These are phyloP conservation scores for Mechanitis messenoides DNA, from an alignment of 2,888 invertebrate species.

Conservation along the genomic window DNA sequence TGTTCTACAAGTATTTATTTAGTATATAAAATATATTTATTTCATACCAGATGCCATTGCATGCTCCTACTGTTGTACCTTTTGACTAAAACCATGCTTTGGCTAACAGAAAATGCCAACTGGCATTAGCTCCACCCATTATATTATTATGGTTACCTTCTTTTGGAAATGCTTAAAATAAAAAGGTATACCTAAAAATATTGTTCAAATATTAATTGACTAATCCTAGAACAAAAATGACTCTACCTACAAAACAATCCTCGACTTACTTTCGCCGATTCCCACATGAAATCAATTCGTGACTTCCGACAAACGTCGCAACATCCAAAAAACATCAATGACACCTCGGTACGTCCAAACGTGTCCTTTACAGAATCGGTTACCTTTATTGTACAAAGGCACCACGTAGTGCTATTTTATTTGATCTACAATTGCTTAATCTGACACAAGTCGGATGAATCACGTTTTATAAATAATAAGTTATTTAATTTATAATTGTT, in stretches of 20 bases:
- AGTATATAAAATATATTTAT: no score
- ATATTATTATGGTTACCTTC: no score
- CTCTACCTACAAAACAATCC: conserved; percentile 6
- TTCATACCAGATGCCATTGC: no score
- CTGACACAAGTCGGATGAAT: conserved; percentile 11
- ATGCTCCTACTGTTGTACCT: no score
- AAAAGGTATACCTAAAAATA: not conserved
- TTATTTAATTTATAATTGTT: no score
- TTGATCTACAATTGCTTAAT: conserved; percentile 30
- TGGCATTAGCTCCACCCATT: no score
- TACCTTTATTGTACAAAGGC: conserved; percentile 37
- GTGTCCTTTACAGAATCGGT: conserved; percentile 35
- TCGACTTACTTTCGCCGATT: conserved; percentile 27
- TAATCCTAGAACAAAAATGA: conserved; percentile 3
- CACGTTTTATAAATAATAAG: no score
- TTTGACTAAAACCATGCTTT: no score
- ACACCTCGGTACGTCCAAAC: conserved; percentile 32
- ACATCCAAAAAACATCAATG: conserved; percentile 35
- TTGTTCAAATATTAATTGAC: not conserved
- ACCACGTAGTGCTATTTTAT: conserved; percentile 29
- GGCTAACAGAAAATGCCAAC: no score
- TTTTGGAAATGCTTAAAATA: not conserved
- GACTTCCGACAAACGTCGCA: conserved; percentile 38
- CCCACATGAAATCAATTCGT: conserved; percentile 34
- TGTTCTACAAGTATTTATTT: no score